Evolutionary conservation across 2,888 invertebrate species (phyloP).

Genomic region (Conus canariensis): DNA sequence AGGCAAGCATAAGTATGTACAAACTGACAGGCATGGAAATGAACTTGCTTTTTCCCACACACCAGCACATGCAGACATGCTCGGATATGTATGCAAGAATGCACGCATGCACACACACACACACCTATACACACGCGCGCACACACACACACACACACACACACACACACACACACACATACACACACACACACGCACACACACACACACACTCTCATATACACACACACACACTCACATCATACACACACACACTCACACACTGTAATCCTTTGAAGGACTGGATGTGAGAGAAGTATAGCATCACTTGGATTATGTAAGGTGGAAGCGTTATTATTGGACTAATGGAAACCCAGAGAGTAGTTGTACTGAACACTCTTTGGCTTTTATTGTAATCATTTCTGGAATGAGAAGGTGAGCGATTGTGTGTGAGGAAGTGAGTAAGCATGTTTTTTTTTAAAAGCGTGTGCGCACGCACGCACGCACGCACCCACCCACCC

Average conservation of each 20-base stretch:
- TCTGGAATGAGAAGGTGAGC: too few species aligned
- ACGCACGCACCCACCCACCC: not conserved
- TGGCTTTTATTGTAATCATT: too few species aligned
- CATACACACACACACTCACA: not conserved
- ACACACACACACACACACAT: not conserved
- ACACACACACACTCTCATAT: not conserved
- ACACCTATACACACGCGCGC: not conserved
- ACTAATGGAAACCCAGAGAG: too few species aligned
- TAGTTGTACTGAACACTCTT: too few species aligned
- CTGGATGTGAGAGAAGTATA: too few species aligned
- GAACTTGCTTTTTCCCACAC: not conserved
- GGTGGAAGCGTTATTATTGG: too few species aligned
- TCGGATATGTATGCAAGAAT: not conserved
- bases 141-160: not conserved
- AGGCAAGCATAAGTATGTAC: not conserved
- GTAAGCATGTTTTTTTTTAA: too few species aligned
- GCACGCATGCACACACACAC: slow-evolving; percentile 14
- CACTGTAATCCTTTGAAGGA: not conserved
- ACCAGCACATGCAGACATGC: not conserved
- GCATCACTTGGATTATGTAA: too few species aligned
- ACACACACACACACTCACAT: not conserved
- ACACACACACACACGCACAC: not conserved
- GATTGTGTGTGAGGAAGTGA: too few species aligned
- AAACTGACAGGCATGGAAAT: not conserved
- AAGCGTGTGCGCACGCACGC: too few species aligned